Conservation (phyloP, 2,113 vertebrate genomes). For the Campylomormyrus numenius region DNA sequence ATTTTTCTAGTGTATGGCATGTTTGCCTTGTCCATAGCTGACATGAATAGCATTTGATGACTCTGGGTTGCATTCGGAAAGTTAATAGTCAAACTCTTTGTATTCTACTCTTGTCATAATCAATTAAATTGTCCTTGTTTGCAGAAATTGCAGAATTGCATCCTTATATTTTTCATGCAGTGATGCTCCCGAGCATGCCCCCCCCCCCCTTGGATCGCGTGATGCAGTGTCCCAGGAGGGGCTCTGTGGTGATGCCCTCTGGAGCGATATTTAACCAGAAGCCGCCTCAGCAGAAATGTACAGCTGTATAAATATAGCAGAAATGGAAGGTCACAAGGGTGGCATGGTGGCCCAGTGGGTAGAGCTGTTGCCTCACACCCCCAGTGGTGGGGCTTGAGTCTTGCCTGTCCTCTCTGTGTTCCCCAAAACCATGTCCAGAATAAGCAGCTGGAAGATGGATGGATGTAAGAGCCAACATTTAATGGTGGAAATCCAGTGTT, state of each 20-base stretch:
- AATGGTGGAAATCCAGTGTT: neutral
- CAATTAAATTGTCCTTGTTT: neutral
- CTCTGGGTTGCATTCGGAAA: neutral
- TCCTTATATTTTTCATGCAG: neutral
- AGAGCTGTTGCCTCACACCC: neutral
- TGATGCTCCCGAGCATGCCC: neutral
- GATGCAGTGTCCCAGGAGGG: neutral
- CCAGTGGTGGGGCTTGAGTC: neutral
- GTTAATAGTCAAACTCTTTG: neutral
- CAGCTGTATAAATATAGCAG: slow-evolving; percentile 1
- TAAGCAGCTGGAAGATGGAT: neutral
- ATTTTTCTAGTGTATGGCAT: neutral
- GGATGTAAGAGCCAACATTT: neutral
- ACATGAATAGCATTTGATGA: neutral
- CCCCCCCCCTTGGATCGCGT: neutral
- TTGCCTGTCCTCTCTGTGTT: neutral
- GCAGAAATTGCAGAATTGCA: neutral
- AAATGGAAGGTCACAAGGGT: neutral
- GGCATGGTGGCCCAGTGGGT: neutral
- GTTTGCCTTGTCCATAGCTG: neutral
- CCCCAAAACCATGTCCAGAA: neutral
- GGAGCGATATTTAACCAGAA: neutral
- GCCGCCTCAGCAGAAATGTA: neutral
- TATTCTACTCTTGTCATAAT: neutral
- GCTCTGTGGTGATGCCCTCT: neutral